phyloP scores from a whole-genome alignment of 2,888 invertebrate species.

The Actias luna region DNA sequence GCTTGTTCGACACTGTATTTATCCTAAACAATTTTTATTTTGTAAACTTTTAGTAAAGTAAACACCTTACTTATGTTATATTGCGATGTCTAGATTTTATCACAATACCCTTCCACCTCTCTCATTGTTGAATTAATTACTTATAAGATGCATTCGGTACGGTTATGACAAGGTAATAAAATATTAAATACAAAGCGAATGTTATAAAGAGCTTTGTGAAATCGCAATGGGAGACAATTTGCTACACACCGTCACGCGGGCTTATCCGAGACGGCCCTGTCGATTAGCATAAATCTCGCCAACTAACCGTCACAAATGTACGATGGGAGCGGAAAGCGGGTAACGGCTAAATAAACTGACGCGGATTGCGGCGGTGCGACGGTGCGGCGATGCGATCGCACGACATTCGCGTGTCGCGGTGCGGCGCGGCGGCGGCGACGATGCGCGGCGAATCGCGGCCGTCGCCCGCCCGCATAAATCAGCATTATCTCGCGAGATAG shows the following conservation, averaged over 20 bases:
- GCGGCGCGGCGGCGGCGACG: constrained; percentile 58
- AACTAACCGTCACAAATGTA: constrained; percentile 79
- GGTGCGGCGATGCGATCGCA: constrained; percentile 55
- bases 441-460: constrained; percentile 78
- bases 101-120: background rate
- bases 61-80: background rate
- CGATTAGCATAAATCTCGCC: constrained; percentile 81
- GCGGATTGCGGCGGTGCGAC: too few relatives aligned
- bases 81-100: background rate
- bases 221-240: constrained; percentile 74
- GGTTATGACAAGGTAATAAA: constrained; percentile 45
- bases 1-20: constrained; percentile 14
- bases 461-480: constrained; percentile 78
- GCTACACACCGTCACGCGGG: constrained; percentile 77
- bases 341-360: constrained; percentile 60
- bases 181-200: constrained; percentile 50
- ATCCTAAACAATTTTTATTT: background rate
- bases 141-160: constrained; percentile 39
- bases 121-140: background rate
- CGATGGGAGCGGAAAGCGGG: constrained; percentile 46
- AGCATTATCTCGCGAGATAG: constrained; percentile 82
- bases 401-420: constrained; percentile 58
- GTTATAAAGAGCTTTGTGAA: constrained; percentile 64
- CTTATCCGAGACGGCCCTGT: constrained; percentile 73
- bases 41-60: background rate